These are phyloP conservation scores for Lingula anatina DNA, from an alignment of 2,888 invertebrate genomes.

Conservation along the genomic window DNA sequence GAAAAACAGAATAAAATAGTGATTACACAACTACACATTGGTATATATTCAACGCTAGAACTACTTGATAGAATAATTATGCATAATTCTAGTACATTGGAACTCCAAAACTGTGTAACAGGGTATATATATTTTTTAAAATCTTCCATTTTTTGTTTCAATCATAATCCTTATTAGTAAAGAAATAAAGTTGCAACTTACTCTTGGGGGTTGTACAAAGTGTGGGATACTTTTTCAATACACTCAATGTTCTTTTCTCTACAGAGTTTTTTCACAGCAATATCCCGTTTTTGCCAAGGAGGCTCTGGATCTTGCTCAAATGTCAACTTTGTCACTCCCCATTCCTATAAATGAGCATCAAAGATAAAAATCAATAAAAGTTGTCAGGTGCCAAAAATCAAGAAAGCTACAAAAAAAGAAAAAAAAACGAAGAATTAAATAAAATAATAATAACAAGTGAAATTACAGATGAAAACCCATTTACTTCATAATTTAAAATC, in stretches of 20 bases:
- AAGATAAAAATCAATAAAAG: neutral
- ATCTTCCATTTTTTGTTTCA: neutral
- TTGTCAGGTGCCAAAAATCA: neutral
- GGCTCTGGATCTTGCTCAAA: conserved; percentile 66
- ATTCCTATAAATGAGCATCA: conserved; percentile 44
- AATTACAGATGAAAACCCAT: too few relatives aligned
- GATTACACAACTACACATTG: too few relatives aligned
- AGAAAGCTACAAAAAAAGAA: too few relatives aligned
- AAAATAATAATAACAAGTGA: too few relatives aligned
- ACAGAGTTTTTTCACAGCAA: conserved; percentile 59
- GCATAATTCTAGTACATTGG: neutral
- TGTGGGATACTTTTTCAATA: conserved; percentile 65
- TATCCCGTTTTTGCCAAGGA: conserved; percentile 64
- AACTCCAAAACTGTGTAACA: neutral
- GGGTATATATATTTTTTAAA: neutral
- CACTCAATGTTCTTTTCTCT: conserved; percentile 58
- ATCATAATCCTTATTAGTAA: too few relatives aligned
- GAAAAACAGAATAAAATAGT: too few relatives aligned
- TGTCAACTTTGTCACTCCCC: conserved; percentile 54
- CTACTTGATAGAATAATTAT: neutral
- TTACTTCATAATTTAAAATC: too few relatives aligned
- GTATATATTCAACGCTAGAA: too few relatives aligned
- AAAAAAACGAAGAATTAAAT: too few relatives aligned
- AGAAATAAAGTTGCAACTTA: conserved; percentile 18
- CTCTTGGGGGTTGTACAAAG: conserved; percentile 65